phyloP scores from a whole-genome alignment of 2,797 vertebrate genomes.

The Pangasius mekongensis region DNA sequence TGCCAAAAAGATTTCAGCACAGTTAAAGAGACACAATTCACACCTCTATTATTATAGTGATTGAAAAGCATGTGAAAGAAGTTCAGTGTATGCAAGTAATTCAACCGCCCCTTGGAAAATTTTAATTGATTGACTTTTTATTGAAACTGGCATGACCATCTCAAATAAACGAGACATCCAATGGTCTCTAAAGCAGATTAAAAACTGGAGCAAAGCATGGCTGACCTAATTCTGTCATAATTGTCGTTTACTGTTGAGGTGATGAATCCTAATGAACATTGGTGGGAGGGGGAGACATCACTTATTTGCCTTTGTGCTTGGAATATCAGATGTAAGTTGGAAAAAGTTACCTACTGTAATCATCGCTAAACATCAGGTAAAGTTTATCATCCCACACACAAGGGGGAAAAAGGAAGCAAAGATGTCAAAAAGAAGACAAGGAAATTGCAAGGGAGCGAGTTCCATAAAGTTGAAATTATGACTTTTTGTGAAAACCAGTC shows the following conservation, averaged over 20 bases:
- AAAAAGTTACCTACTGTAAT: not conserved
- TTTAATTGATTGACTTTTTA: slow-evolving; percentile 16
- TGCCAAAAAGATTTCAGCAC: not conserved
- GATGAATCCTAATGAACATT: not conserved
- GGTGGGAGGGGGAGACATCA: not conserved
- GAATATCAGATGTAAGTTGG: not conserved
- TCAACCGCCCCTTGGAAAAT: not conserved
- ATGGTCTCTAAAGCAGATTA: not conserved
- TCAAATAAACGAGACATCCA: not conserved
- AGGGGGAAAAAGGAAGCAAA: not conserved
- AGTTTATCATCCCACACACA: not conserved
- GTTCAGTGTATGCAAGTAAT: not conserved
- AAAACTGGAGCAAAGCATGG: not conserved
- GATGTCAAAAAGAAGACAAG: not conserved
- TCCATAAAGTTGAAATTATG: not conserved
- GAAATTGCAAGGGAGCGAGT: not conserved
- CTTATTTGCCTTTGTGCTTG: not conserved
- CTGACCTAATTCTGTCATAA: slow-evolving; percentile 12
- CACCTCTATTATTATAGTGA: not conserved
- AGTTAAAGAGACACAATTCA: not conserved
- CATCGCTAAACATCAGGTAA: not conserved
- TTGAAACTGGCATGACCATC: slow-evolving; percentile 20
- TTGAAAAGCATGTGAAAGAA: slow-evolving; percentile 25
- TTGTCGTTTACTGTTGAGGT: not conserved
- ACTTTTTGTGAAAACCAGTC: not conserved